A percentile compares a stretch with the other conserved stretches of the same genome.
Conservation (phyloP, 2,113 vertebrate genomes). For the Mixornis gularis region DNA sequence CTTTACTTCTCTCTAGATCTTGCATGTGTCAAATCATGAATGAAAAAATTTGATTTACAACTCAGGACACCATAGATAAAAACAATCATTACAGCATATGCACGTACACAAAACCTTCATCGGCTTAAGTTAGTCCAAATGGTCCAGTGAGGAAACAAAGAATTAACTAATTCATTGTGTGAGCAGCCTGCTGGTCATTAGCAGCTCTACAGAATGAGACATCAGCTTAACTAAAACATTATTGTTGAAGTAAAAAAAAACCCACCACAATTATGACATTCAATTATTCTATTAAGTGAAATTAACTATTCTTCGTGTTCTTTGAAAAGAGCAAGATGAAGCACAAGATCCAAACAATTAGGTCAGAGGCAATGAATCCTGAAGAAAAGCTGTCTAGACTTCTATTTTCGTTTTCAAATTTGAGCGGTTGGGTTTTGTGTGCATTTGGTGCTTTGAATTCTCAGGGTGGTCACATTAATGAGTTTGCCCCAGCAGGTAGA, state of each 20-base stretch:
- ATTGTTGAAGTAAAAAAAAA: slow-evolving; percentile 52
- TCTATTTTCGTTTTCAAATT: slow-evolving; percentile 71
- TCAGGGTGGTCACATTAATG: slow-evolving; percentile 83
- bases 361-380: slow-evolving; percentile 72
- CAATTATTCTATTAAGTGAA: slow-evolving; percentile 79
- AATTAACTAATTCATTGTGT: slow-evolving; percentile 52
- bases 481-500: slow-evolving; percentile 80
- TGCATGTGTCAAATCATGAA: slow-evolving; percentile 52
- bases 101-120: background rate
- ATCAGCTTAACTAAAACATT: slow-evolving; percentile 65
- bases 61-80: slow-evolving; percentile 55
- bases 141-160: slow-evolving; percentile 53
- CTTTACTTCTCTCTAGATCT: background rate
- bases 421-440: slow-evolving; percentile 50
- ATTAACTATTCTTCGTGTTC: slow-evolving; percentile 73
- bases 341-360: slow-evolving; percentile 70
- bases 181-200: slow-evolving; percentile 62
- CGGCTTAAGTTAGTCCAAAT: slow-evolving; percentile 63
- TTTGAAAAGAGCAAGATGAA: slow-evolving; percentile 72
- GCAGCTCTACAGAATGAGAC: slow-evolving; percentile 52
- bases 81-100: slow-evolving; percentile 55
- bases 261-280: slow-evolving; percentile 68
- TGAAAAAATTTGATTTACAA: slow-evolving; percentile 36
- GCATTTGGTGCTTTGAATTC: slow-evolving; percentile 78
- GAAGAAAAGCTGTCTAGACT: slow-evolving; percentile 80